These are phyloP conservation scores for Caloenas nicobarica DNA, from an alignment of 2,113 vertebrate species.

Conservation along the genomic window DNA sequence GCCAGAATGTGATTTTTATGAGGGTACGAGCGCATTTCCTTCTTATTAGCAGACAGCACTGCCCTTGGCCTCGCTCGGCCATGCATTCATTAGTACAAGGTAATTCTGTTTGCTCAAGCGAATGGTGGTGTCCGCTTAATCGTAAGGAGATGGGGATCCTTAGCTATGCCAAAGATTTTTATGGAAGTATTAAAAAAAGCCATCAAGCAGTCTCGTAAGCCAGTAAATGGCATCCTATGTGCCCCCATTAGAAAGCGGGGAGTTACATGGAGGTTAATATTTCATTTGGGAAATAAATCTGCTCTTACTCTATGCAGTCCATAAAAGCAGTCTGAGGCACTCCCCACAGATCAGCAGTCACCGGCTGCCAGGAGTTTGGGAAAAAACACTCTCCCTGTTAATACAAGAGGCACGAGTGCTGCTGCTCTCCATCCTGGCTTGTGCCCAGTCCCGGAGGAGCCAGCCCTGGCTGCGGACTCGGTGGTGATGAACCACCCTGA, in stretches of 20 bases:
- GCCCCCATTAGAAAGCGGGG: neutral
- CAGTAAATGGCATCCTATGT: neutral
- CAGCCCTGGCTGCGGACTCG: fast-evolving
- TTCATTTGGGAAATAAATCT: neutral
- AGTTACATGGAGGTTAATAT: neutral
- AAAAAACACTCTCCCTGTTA: neutral
- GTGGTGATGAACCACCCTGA: neutral
- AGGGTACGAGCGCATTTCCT: neutral
- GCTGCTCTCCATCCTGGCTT: fast-evolving
- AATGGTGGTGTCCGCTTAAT: neutral
- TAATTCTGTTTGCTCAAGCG: neutral
- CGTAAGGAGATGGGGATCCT: neutral
- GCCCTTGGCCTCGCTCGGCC: neutral
- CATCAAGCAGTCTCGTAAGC: neutral
- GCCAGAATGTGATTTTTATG: neutral
- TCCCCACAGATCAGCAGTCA: neutral
- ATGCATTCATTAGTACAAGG: neutral
- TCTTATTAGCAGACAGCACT: neutral
- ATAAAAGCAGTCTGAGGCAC: neutral
- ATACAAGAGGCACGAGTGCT: neutral
- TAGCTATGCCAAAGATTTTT: neutral
- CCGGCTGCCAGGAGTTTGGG: neutral
- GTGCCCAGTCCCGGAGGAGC: neutral
- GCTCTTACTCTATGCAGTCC: neutral
- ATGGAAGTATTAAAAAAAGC: neutral